A percentile compares a stretch with the other conserved stretches of the same genome.
These are phyloP conservation scores for Pocillopora grandis DNA, from an alignment of 92 coral and sea anemone genomes.

Conservation along the genomic window DNA sequence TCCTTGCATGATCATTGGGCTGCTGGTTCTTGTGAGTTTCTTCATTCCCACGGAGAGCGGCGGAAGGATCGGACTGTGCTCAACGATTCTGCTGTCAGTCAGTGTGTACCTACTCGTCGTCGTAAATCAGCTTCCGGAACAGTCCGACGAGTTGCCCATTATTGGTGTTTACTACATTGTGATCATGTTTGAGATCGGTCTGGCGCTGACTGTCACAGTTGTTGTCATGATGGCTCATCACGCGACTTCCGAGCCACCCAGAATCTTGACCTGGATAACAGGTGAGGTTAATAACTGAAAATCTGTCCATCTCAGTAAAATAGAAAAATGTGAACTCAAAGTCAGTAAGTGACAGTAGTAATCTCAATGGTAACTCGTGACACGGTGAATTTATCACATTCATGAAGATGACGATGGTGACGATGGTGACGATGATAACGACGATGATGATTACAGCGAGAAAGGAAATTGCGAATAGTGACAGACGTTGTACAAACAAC, in stretches of 20 bases:
- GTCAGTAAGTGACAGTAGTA: too few species aligned
- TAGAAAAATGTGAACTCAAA: too few species aligned
- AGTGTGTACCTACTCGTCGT: constrained; percentile 73
- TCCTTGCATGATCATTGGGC: constrained; percentile 66
- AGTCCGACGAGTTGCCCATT: constrained; percentile 52
- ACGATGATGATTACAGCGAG: too few species aligned
- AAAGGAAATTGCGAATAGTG: too few species aligned
- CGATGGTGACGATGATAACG: too few species aligned
- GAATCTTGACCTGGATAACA: constrained; percentile 40
- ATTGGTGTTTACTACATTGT: constrained; percentile 63
- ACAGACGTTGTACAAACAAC: too few species aligned
- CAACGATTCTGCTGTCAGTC: constrained; percentile 64
- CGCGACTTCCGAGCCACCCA: constrained; percentile 58
- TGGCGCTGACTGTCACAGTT: constrained; percentile 56
- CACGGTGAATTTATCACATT: too few species aligned
- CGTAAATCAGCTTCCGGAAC: constrained; percentile 65
- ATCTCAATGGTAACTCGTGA: too few species aligned
- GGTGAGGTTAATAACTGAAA: not conserved
- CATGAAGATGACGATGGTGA: too few species aligned
- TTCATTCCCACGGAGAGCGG: constrained; percentile 78
- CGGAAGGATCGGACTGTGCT: constrained; percentile 69
- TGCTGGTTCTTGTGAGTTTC: constrained; percentile 75
- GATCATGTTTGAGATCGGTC: constrained; percentile 59
- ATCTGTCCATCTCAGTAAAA: too few species aligned
- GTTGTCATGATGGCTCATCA: constrained; percentile 61